Evolutionary conservation across 1,140 invertebrate species (phyloP), one percentile per base, ranked within the genome.

Genomic region (Samia ricini): DNA sequence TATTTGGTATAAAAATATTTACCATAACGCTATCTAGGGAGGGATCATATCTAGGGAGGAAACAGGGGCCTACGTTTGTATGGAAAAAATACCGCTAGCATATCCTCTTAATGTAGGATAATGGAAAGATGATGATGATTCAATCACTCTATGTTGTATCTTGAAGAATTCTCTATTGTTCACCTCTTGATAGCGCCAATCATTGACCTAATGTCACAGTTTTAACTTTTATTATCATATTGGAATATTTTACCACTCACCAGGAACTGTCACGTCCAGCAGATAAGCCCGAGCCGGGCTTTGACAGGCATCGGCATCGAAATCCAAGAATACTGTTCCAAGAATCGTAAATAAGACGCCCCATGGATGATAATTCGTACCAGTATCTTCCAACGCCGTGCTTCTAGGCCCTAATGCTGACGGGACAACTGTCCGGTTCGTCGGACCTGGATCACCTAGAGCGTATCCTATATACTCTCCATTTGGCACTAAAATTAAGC

Each of bases 221-320:
- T n/a, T n/a, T n/a, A n/a, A n/a, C n/a, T n/a, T n/a, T n/a, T n/a
- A n/a, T n/a, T n/a, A n/a, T n/a, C n/a, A n/a, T n/a, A n/a, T n/a
- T n/a, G 15, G 33, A 7, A 42, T 15, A 42, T 15, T 0, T 15
- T 42, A 15, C 10, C 19, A 69, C 77, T 88, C 79, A 96, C 96
- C 96, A 91, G 97, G 95, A 68, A 97, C 86, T 48, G 96, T 97
- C 15, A 99, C 95, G 79, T 99, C 98, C 8, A 99, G 92, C 0
- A 99, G 92, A 91, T 98, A 99, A 36, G 98, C 96, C 69, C 98
- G 92, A 0, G 97, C 94, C 0, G 98, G 98, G 79, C 97, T 98
- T 85, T 99, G 98, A 74, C 98, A 99, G 26, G 97, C 97, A 82
- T 99, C 98, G 0, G 98, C 98, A 84, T 98, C 97, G 85, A 99